Percentiles rank a stretch among this genome's conserved stretches.
phyloP scores from a whole-genome alignment of 2,797 vertebrate species.

The Buceros bicornis region DNA sequence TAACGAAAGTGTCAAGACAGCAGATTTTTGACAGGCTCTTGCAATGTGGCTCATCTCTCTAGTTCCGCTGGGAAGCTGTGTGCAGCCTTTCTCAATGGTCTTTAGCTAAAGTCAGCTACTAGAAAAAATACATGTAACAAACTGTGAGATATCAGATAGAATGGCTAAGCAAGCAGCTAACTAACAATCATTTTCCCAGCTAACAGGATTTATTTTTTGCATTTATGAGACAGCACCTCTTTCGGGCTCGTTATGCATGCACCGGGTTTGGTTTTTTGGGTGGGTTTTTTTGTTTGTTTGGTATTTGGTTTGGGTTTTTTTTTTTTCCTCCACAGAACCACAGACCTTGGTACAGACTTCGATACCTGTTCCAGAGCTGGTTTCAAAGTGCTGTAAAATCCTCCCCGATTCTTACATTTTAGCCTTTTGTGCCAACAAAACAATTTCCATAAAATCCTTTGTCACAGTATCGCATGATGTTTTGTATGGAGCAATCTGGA shows the following conservation, averaged over 20 bases:
- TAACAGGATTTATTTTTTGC: background rate
- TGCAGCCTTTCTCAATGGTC: background rate
- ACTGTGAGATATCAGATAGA: background rate
- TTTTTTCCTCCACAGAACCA: background rate
- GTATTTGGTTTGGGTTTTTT: background rate
- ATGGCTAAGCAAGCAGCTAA: background rate
- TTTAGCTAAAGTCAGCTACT: background rate
- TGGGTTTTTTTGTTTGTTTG: background rate
- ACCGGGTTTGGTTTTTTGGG: background rate
- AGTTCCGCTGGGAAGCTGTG: conserved; percentile 20
- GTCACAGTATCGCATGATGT: background rate
- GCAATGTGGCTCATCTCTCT: background rate
- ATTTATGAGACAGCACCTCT: background rate
- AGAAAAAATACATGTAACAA: background rate
- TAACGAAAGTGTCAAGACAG: background rate
- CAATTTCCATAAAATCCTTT: background rate
- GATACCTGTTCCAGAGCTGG: background rate
- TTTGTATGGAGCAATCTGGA: background rate
- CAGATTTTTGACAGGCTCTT: conserved; percentile 12
- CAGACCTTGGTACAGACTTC: background rate
- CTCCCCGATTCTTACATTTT: background rate
- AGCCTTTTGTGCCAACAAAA: background rate
- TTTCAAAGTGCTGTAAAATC: background rate
- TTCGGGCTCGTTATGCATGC: background rate
- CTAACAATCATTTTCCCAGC: background rate